phyloP scores from a whole-genome alignment of 2,888 invertebrate genomes.

The Ornithoptera alexandrae region DNA sequence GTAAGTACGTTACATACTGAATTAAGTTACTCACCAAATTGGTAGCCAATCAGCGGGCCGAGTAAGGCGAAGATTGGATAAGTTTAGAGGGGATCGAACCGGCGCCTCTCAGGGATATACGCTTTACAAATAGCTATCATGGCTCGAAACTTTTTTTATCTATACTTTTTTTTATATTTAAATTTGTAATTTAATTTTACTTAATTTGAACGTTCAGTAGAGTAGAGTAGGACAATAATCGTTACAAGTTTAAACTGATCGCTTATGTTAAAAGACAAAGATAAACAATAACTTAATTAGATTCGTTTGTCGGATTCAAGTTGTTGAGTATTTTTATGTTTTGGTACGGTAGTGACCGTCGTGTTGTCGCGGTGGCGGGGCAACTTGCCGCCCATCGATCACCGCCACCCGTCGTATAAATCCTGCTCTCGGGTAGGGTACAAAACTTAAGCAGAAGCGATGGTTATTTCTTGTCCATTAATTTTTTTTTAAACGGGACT shows the following conservation, averaged over 20 bases:
- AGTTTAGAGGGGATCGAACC: too few relatives aligned
- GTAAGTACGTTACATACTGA: too few relatives aligned
- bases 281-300: conserved; percentile 30
- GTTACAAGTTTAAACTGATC: neutral
- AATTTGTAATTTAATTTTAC: too few relatives aligned
- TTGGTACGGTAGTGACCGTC: conserved; percentile 62
- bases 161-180: too few relatives aligned
- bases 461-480: neutral
- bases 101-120: too few relatives aligned
- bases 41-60: too few relatives aligned
- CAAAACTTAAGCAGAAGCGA: conserved; percentile 17
- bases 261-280: conserved; percentile 8
- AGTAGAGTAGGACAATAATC: neutral
- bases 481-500: neutral
- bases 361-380: conserved; percentile 57
- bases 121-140: too few relatives aligned
- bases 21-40: too few relatives aligned
- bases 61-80: too few relatives aligned
- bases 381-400: conserved; percentile 64
- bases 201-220: too few relatives aligned
- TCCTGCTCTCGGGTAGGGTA: conserved; percentile 42
- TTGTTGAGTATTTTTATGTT: conserved; percentile 29
- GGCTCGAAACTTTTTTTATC: too few relatives aligned
- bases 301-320: conserved; percentile 16
- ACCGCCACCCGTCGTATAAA: conserved; percentile 70